Evolutionary conservation across 2,888 invertebrate genomes (phyloP), one percentile per base, ranked within the genome.

Genomic region (Rambutsinella grinnellia): DNA sequence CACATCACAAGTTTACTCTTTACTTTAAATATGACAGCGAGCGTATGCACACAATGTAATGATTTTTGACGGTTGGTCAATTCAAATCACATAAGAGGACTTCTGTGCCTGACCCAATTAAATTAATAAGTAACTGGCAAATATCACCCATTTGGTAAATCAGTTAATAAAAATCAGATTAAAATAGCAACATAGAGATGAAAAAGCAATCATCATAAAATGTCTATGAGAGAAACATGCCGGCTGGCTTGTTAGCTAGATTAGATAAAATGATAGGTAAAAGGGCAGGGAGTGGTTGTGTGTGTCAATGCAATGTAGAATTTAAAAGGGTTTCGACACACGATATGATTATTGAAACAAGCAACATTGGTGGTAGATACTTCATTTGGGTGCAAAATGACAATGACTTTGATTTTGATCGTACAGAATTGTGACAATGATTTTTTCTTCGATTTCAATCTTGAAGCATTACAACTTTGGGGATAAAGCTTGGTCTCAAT

Each of bases 71-170:
- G n/a, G n/a, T n/a, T n/a, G n/a, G n/a, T n/a, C n/a, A n/a, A n/a
- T n/a, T n/a, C n/a, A n/a, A n/a, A n/a, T n/a, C n/a, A n/a, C n/a
- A n/a, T n/a, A n/a, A n/a, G n/a, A n/a, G n/a, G n/a, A n/a, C n/a
- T n/a, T n/a, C 28, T 49, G 63, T 71, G 57, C 71, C 71, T 71
- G 71, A 71, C 63, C 71, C 51, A 71, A 71, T 71, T 71, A 71
- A 57, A 71, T 71, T 71, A 71, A 57, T 47, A 56, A 54, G 27
- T 19, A 57, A 10, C 19, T 17, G 49, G 17, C 60, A 17, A 51
- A 49, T 62, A 19, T 27, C 26, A 26, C 23, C n/a, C 46, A 24
- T 19, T 54, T 47, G 49, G 51, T 27, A 62, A 49, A 24, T 24
- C 17, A 17, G 21, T 51, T 49, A 13, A 13, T 36, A 36, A 36